Conservation (phyloP, 2,888 invertebrate species). For the Troilus luridus region DNA sequence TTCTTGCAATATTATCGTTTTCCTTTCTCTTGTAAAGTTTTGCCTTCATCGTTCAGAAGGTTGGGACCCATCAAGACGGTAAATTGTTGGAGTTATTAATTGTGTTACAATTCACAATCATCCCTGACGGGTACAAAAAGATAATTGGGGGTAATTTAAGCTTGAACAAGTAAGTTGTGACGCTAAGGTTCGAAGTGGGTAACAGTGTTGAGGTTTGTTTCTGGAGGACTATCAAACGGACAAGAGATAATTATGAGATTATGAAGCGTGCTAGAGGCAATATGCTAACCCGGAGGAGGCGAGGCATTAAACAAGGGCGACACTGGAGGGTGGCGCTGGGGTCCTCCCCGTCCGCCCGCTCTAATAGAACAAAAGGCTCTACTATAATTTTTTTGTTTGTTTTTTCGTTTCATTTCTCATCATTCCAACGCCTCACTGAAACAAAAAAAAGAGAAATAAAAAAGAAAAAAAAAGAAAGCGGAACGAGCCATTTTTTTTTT, state of each 20-base stretch:
- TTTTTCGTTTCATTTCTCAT: constrained; percentile 39
- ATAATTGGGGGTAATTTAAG: neutral
- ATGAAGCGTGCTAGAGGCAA: constrained; percentile 22
- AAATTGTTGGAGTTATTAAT: too few relatives aligned
- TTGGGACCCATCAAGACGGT: too few relatives aligned
- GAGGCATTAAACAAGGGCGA: neutral
- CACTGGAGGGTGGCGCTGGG: neutral
- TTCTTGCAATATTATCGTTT: too few relatives aligned
- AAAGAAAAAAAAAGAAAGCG: neutral
- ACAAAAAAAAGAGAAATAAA: constrained; percentile 43
- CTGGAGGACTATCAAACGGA: neutral
- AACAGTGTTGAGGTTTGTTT: neutral
- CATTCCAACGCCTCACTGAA: constrained; percentile 38
- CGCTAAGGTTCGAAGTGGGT: neutral
- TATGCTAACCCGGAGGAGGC: neutral
- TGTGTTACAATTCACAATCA: too few relatives aligned
- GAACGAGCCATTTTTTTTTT: constrained; percentile 46
- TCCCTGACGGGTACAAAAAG: too few relatives aligned
- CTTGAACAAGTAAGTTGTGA: neutral
- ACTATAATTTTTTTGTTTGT: neutral
- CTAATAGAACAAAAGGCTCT: constrained; percentile 49
- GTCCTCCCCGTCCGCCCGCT: neutral
- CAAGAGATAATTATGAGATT: constrained; percentile 16
- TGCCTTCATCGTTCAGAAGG: too few relatives aligned
- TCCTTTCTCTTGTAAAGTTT: too few relatives aligned